phyloP scores from a whole-genome alignment of 2,888 invertebrate genomes.

The Eristalis pertinax region DNA sequence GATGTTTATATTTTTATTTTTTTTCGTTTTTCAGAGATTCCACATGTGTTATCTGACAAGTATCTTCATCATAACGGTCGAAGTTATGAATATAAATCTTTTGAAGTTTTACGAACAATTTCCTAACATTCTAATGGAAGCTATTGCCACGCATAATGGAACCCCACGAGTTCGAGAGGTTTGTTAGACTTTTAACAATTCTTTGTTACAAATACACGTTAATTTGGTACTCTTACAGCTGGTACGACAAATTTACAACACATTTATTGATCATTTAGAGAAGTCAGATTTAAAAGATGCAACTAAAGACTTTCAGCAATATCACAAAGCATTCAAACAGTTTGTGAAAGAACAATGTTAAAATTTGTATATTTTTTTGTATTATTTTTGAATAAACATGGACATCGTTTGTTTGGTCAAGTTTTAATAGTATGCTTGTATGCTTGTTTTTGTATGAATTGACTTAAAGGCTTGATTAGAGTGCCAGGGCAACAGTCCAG shows the following conservation, averaged over 20 bases:
- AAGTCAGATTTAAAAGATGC: conserved; percentile 45
- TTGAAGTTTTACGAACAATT: conserved; percentile 77
- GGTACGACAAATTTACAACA: conserved; percentile 46
- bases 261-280: conserved; percentile 59
- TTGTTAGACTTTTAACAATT: background rate
- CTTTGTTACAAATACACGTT: no score
- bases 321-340: conserved; percentile 54
- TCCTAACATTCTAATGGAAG: conserved; percentile 69
- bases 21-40: conserved; percentile 73
- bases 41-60: conserved; percentile 77
- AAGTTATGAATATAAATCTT: conserved; percentile 75
- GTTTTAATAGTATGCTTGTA: no score
- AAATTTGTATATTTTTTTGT: conserved; percentile 22
- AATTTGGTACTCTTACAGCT: conserved; percentile 20
- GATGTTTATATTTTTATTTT: background rate
- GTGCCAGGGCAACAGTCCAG: no score
- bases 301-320: conserved; percentile 49
- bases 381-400: conserved; percentile 27
- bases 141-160: conserved; percentile 28
- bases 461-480: no score
- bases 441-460: no score
- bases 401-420: background rate
- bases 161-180: conserved; percentile 72
- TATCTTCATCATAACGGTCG: conserved; percentile 76
- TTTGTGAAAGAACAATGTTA: conserved; percentile 43